Evolutionary conservation across 2,113 vertebrate species (phyloP), one percentile per base, ranked within the genome.

Genomic region (Gobiocypris rarus): DNA sequence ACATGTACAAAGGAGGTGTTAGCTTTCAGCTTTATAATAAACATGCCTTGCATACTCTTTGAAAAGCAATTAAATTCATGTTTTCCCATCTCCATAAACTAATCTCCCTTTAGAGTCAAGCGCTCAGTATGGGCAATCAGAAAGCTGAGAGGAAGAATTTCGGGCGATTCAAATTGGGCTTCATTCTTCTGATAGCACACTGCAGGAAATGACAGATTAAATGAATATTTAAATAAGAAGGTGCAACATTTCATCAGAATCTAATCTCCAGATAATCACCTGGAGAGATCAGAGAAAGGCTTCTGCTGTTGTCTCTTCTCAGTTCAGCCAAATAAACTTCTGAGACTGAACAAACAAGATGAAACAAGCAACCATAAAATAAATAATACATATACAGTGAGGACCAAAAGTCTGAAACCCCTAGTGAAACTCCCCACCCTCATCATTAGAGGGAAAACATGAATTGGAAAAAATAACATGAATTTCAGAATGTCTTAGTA

Each of bases 151-250:
- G 61, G 31, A 50, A 45, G n/a, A 58, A 63, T 79, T 79, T 41
- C 1, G 11, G 9, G 9, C 8, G 26, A 34, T 67, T 31, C 17
- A 22, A 67, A 22, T 50, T 79, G 73, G 19, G 56, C 56, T 63
- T 58, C 58, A 4, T 79, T 67, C 10, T 81, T 69, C 61, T 67
- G 61, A 81, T 52, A n/a, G 24, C 61, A 52, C 78, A 69, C 59
- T 65, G 77, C 59, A 48, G n/a, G 77, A 67, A 80, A 81, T 34
- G 59, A 81, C 43, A 31, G 61, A 67, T 81, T 52, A 81, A 81
- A 81, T 81, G 9, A 81, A 67, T 67, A 81, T 81, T 67, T 81
- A 81, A 81, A 81, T 81, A 67, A 81, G 61, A 81, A 81, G 59
- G 17, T n/a, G 45, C 61, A 69, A 31, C 43, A 31, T 81, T 81